These are phyloP conservation scores for Dolichallabes microphthalmus DNA, from an alignment of 2,113 vertebrate genomes.

Conservation along the genomic window DNA sequence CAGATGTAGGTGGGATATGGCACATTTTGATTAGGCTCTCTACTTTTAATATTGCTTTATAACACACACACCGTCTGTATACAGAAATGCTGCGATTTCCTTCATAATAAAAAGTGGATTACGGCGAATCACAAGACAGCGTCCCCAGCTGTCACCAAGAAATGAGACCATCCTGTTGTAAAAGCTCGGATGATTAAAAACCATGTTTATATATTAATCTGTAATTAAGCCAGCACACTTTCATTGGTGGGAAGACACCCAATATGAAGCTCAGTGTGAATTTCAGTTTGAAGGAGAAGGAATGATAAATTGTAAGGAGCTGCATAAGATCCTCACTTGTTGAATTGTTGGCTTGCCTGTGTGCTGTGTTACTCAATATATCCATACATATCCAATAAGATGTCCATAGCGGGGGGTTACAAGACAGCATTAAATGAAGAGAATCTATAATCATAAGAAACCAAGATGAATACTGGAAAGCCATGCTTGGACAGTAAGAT, in stretches of 20 bases:
- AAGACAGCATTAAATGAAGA: background rate
- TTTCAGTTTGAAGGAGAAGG: conserved; percentile 7
- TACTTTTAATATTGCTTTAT: conserved; percentile 68
- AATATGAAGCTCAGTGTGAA: background rate
- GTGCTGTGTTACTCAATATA: background rate
- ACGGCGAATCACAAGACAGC: conserved; percentile 91
- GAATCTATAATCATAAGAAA: background rate
- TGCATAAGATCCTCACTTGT: conserved; percentile 51
- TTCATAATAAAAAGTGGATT: conserved; percentile 99
- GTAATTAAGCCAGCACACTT: conserved; percentile 63
- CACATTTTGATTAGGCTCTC: conserved; percentile 63
- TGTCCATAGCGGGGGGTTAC: no score
- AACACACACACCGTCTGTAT: conserved; percentile 81
- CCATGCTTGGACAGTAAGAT: background rate
- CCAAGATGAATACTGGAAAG: background rate
- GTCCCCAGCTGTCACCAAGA: conserved; percentile 97
- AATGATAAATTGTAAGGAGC: conserved; percentile 20
- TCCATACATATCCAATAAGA: background rate
- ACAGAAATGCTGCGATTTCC: conserved; percentile 86
- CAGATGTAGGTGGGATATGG: conserved; percentile 50
- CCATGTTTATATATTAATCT: conserved; percentile 83
- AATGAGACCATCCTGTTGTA: conserved; percentile 84
- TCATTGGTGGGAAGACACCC: conserved; percentile 1
- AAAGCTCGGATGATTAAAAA: conserved; percentile 81
- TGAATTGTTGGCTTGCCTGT: conserved; percentile 10